phyloP scores from a whole-genome alignment of 2,797 vertebrate species.

The Phrynocephalus forsythii region DNA sequence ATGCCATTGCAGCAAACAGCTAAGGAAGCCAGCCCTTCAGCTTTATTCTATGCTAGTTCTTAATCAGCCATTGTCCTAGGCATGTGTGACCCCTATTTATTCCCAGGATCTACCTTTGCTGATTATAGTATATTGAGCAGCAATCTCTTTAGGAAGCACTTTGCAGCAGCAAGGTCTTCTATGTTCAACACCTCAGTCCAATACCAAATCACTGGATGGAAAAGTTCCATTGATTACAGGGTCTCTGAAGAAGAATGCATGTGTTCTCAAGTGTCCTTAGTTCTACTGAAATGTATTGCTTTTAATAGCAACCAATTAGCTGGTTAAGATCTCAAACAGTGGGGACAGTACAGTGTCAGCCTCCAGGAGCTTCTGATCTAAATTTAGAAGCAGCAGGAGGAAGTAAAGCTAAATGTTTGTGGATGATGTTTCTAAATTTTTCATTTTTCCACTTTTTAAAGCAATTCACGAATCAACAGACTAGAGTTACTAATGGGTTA shows the following conservation, averaged over 20 bases:
- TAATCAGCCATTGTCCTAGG: background rate
- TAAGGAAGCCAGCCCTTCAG: slow-evolving; percentile 2
- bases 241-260: background rate
- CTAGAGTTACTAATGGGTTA: background rate
- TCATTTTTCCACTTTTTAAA: background rate
- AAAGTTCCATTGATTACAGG: background rate
- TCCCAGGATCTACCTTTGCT: background rate
- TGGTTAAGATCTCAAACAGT: background rate
- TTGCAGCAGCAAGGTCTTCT: background rate
- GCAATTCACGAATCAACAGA: background rate
- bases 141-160: background rate
- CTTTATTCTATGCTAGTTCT: background rate
- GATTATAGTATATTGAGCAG: background rate
- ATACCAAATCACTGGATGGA: background rate
- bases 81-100: background rate
- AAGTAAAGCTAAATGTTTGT: background rate
- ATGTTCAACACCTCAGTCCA: background rate
- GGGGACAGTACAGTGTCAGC: background rate
- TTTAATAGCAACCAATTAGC: background rate
- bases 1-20: background rate
- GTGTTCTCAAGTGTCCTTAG: background rate
- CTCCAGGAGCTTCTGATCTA: background rate
- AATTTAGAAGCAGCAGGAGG: background rate
- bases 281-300: background rate
- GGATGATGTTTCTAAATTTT: too few species aligned